Base-by-base conservation (phyloP, 2,888 invertebrate species). In the Melitaea athalia region DNA sequence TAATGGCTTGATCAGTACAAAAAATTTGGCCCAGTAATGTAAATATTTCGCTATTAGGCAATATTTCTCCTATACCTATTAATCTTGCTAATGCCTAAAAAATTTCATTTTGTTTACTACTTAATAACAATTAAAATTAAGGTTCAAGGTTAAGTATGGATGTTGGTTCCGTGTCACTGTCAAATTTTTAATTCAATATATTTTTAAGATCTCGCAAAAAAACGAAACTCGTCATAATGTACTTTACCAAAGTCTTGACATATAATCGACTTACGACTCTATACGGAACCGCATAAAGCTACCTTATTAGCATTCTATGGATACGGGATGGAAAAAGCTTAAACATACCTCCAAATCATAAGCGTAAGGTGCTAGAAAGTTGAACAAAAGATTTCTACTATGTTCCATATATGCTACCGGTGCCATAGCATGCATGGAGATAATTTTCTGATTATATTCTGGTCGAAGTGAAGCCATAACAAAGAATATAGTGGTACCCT, bases 401-500 rank as follows among this genome's bases (percentile, higher is more conserved):
- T 94, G 86, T 8, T 89, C 89, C 81, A 94, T 87, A 88, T 14
- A 87, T 0, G 89, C 90, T 24, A 86, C 86, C 7, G 82, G 86
- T 50, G 91, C 91, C 14, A 89, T 67, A 5, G 90, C 76, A 72
- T 91, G 88, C 0, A 81, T 88, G 10, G 89, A 84, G 0, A 70
- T 68, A 47, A 96, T 93, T 82, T 95, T 96, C 0, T 86, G 79
- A 79, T 95, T 95, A 76, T 95, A 91, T 42, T 86, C 84, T 0
- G 88, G 89, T 52, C 79, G 80, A 65, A 89, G 72, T 3, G 89
- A 87, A 63, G 81, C 85, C 53, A 90, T 79, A 0, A 89, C 86
- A 59, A 89, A 77, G 73, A 88, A 89, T 0, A 80, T 70, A 3
- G 89, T 89, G 11, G 88, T 85, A 12, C 90, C 90, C 74, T 90